These are phyloP conservation scores for Sphaerophoria rueppellii DNA, from an alignment of 2,888 invertebrate species.

Conservation along the genomic window DNA sequence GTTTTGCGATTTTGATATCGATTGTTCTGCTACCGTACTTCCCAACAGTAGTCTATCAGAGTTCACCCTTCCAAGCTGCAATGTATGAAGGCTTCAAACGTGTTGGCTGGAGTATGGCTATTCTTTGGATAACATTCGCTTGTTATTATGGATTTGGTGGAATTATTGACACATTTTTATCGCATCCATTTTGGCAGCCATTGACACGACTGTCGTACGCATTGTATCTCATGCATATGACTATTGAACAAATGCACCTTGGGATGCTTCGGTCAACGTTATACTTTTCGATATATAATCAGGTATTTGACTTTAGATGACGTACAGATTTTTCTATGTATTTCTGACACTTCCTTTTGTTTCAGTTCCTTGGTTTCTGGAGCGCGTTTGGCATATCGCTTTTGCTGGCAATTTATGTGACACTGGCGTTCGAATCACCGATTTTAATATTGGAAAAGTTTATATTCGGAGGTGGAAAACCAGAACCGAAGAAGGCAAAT, in stretches of 20 bases:
- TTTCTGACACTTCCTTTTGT: background rate
- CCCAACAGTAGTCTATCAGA: background rate
- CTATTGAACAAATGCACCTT: constrained; percentile 28
- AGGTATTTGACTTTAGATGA: constrained; percentile 26
- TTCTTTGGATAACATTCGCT: constrained; percentile 72
- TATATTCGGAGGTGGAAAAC: constrained; percentile 1
- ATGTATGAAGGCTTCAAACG: constrained; percentile 67
- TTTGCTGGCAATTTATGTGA: constrained; percentile 52
- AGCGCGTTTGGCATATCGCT: constrained; percentile 62
- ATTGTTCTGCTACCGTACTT: constrained; percentile 56
- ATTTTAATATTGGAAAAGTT: constrained; percentile 62
- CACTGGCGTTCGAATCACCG: constrained; percentile 73
- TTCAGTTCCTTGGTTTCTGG: constrained; percentile 61
- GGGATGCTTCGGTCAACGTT: constrained; percentile 20
- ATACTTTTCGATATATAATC: constrained; percentile 51
- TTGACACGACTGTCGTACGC: constrained; percentile 66
- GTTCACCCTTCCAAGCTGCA: constrained; percentile 56
- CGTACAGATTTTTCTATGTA: too few species aligned
- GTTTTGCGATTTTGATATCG: constrained; percentile 29
- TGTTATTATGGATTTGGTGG: constrained; percentile 73
- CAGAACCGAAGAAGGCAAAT: background rate
- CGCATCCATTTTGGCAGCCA: constrained; percentile 70
- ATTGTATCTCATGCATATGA: constrained; percentile 67
- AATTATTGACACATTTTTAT: constrained; percentile 62
- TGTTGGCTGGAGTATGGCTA: constrained; percentile 64